Percentiles rank a stretch among this genome's conserved stretches.
phyloP scores from a whole-genome alignment of 2,888 invertebrate genomes.

The Dichetophora obliterata region DNA sequence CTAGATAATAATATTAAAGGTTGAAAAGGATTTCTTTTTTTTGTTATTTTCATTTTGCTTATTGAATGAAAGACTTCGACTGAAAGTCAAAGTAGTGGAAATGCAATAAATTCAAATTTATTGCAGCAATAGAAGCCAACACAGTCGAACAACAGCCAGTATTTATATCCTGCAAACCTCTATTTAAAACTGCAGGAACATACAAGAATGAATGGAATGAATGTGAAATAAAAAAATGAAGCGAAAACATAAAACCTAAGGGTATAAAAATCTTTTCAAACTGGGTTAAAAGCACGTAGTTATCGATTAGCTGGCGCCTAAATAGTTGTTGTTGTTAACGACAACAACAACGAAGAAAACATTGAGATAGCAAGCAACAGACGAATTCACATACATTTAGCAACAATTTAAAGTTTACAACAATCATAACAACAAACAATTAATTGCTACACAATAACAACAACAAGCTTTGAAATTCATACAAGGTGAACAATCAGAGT shows the following conservation, averaged over 20 bases:
- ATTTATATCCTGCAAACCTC: no score
- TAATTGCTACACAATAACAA: not conserved
- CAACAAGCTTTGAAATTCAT: not conserved
- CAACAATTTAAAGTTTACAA: not conserved
- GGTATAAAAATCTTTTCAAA: not conserved
- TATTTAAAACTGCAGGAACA: no score
- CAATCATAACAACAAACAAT: conserved; percentile 5
- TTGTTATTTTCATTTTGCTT: no score
- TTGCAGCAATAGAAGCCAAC: no score
- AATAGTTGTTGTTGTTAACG: not conserved
- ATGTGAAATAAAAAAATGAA: no score
- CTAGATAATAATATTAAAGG: no score
- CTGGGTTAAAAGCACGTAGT: conserved; percentile 18
- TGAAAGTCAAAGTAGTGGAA: no score
- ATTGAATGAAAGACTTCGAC: no score
- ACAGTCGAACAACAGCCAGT: no score
- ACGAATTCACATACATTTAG: not conserved
- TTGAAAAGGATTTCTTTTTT: no score
- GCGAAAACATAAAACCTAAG: not conserved
- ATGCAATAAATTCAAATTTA: no score
- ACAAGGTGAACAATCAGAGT: not conserved
- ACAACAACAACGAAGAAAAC: not conserved
- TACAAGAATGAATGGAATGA: no score
- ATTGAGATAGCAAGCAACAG: not conserved
- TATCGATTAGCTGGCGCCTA: not conserved